Evolutionary conservation across 1,140 invertebrate genomes (phyloP), one percentile per base, ranked within the genome.

Genomic region (Diabrotica virgifera): DNA sequence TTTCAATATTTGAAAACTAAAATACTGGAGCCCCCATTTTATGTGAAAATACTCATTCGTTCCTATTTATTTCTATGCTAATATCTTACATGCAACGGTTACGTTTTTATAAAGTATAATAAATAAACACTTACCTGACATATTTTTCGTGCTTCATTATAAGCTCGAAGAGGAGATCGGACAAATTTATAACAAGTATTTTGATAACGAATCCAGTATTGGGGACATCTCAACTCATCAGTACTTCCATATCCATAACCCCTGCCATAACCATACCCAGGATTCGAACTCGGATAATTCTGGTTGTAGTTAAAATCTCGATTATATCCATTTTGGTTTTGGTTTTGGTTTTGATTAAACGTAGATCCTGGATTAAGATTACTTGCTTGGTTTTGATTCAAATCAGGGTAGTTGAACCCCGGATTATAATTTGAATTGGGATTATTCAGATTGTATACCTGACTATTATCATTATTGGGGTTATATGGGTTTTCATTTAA

Each of bases 131-230:
- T 67, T 75, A 83, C 85, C 72, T 90, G 86, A 78, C 94, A 96
- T 65, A 92, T 90, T 74, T 84, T 85, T 68, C 87, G 84, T 5
- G 93, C 93, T 72, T 94, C 91, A 63, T 89, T 87, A 72, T 92
- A 85, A 35, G 85, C 85, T 62, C 89, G 87, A 56, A 89, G 80
- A 2, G 93, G 93, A 35, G 92, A 94, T 71, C 93, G 91, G 4
- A 94, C 90, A 75, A 96, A 96, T 53, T 91, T 85, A 78, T 94
- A 96, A 80, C 94, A 96, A 0, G 88, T 88, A 55, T 89, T 84
- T 67, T 88, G 83, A 74, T 85, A 92, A 11, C 83, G 83, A 35
- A 89, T 80, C 94, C 94, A 96, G 77, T 93, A 84, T 57, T 89
- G 86, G 0, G 93, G 94, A 80, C 94, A 96, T 65, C 80, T 79